These are phyloP conservation scores for Crotalus helleri DNA, from an alignment of 2,113 vertebrate species.

Conservation along the genomic window DNA sequence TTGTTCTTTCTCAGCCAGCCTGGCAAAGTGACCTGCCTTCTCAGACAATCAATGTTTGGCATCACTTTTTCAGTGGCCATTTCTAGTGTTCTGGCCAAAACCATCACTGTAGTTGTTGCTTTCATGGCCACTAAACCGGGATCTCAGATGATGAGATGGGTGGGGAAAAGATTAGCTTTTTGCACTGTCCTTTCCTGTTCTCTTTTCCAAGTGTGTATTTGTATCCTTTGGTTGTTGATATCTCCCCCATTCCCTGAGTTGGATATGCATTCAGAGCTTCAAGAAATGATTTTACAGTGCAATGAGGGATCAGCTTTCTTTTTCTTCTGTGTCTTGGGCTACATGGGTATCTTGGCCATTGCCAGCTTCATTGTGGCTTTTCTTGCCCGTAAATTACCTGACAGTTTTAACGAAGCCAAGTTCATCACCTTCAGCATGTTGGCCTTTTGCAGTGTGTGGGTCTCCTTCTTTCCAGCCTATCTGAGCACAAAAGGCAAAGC, in stretches of 20 bases:
- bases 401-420: no score
- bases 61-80: not conserved
- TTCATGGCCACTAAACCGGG: no score
- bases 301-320: not conserved
- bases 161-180: no score
- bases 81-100: slow-evolving; percentile 4
- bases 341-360: no score
- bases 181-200: not conserved
- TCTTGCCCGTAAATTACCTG: not conserved
- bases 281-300: not conserved
- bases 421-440: no score
- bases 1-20: not conserved
- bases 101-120: not conserved
- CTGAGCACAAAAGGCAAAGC: no score
- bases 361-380: no score
- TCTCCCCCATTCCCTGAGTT: not conserved
- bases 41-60: not conserved
- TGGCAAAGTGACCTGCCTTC: not conserved
- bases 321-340: not conserved
- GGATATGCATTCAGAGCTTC: not conserved
- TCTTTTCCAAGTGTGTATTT: not conserved
- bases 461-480: no score
- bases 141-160: no score
- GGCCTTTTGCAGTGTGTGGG: no score
- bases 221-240: no score